Conservation (phyloP, 2,888 invertebrate species). For the Seira musarum region DNA sequence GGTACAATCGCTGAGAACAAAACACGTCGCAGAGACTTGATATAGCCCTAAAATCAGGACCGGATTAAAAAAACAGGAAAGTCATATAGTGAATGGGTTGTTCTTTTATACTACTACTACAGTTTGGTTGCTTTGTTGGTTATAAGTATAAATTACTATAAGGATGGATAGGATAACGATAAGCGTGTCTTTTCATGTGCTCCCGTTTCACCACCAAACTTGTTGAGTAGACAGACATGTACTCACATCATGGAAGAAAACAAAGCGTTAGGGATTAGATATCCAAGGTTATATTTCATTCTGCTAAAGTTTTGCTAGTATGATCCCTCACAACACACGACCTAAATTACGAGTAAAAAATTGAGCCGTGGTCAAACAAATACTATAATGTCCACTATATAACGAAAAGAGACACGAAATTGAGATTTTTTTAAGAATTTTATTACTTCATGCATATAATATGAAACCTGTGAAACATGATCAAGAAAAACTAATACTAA, state of each 20-base stretch:
- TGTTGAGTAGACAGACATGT: not conserved
- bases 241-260: not conserved
- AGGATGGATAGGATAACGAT: not conserved
- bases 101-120: no score
- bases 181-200: conserved; percentile 33
- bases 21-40: not conserved
- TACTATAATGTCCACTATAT: not conserved
- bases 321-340: not conserved
- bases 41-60: not conserved
- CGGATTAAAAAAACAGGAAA: not conserved
- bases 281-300: not conserved
- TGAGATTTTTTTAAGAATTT: no score
- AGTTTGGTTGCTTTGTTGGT: no score
- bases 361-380: not conserved
- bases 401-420: no score
- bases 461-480: not conserved
- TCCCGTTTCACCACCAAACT: conserved; percentile 5
- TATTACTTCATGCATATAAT: not conserved
- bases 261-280: not conserved
- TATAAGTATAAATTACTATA: not conserved
- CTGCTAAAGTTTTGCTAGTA: not conserved
- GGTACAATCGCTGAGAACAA: not conserved
- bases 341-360: not conserved
- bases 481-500: not conserved
- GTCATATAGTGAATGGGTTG: not conserved